These are phyloP conservation scores for Lerema accius DNA, from an alignment of 1,140 invertebrate genomes.

Conservation along the genomic window DNA sequence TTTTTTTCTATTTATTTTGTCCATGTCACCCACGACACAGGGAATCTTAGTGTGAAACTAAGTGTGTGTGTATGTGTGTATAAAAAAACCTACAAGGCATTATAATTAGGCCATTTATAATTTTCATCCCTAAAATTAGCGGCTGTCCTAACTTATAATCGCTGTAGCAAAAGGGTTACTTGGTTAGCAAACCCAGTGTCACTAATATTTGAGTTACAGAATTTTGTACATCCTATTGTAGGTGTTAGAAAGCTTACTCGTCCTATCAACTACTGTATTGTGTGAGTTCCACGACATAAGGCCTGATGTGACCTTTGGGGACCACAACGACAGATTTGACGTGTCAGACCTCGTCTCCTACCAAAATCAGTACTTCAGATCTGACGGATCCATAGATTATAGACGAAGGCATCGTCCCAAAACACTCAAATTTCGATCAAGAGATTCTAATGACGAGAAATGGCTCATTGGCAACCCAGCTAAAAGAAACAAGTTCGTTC, in stretches of 20 bases:
- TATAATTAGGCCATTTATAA: too few relatives aligned
- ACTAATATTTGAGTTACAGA: too few relatives aligned
- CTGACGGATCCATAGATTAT: slow-evolving; percentile 28
- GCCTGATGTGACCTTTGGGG: slow-evolving; percentile 47
- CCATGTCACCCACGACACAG: too few relatives aligned
- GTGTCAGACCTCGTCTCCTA: slow-evolving; percentile 38
- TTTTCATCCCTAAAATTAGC: too few relatives aligned
- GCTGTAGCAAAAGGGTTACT: too few relatives aligned
- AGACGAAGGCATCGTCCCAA: slow-evolving; percentile 23
- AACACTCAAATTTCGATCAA: neutral
- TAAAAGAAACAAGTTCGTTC: slow-evolving; percentile 19
- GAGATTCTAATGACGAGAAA: slow-evolving; percentile 5
- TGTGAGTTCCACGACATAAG: slow-evolving; percentile 38
- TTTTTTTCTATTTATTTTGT: too few relatives aligned
- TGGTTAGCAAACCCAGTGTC: too few relatives aligned
- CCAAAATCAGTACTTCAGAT: slow-evolving; percentile 35
- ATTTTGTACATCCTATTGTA: neutral
- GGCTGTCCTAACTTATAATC: too few relatives aligned
- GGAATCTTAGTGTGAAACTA: too few relatives aligned
- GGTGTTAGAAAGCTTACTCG: neutral
- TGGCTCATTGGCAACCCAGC: slow-evolving; percentile 5
- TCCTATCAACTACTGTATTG: slow-evolving; percentile 24
- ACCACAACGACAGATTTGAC: slow-evolving; percentile 49
- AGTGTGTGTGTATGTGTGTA: too few relatives aligned
- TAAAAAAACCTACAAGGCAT: too few relatives aligned